Base-by-base conservation (phyloP, 2,888 invertebrate genomes). In the Mesorhabditis sp. region DNA sequence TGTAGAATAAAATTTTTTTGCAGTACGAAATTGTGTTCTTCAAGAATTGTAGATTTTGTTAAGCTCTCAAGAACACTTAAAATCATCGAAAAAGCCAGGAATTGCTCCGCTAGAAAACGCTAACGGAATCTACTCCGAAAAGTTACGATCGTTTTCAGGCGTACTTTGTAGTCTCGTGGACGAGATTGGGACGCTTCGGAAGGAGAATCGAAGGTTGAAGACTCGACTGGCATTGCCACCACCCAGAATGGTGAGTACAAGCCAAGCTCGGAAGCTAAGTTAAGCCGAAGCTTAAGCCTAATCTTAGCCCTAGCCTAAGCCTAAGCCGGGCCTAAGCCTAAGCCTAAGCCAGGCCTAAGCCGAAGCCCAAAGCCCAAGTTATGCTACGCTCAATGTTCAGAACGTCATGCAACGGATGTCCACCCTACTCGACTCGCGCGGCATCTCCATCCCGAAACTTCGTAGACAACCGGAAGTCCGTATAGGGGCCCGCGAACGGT, bases 81-180 rank as follows among this genome's bases (percentile, higher is more conserved):
- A 28, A 28, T n/a, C n/a, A n/a, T n/a, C n/a, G n/a, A n/a, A 28
- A 28, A 28, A 28, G 4, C 70, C 70, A 15, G 73, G 69, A 13
- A 67, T 67, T n/a, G 70, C 73, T 45, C 75, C 73, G 7, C 73
- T 74, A 45, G 65, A 72, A 10, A 70, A 70, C 1, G 28, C 28
- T 28, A 58, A 58, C 58, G 58, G 2, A 13, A 13, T 58, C 2
- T 13, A 58, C 58, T 58, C n/a, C 58, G 58, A 28, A 28, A 28
- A 28, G 28, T 28, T 28, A 28, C 42, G 61, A 43, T 61, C 28
- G n/a, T 58, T 74, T 83, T 68, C 72, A 83, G 83, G 80, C 66
- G 82, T 83, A 15, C 73, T 84, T 0, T 85, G 82, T 73, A 78
- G 77, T 68, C 73, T 84, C n/a, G 82, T 85, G 42, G 79, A 79